A percentile compares a stretch with the other conserved stretches of the same genome.
phyloP scores from a whole-genome alignment of 2,888 invertebrate genomes.

The Nemotelus pantherinus region DNA sequence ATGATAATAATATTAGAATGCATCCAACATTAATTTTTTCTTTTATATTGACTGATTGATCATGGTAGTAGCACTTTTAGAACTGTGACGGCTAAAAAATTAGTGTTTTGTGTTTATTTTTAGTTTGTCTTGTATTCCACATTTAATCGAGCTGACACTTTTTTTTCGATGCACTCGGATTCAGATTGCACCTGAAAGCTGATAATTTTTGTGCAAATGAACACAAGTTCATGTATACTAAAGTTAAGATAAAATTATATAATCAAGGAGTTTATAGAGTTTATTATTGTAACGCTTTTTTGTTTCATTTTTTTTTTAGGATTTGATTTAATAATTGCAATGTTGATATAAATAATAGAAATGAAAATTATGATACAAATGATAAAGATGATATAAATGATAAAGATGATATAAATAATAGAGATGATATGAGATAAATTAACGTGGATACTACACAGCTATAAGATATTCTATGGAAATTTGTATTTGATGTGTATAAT shows the following conservation, averaged over 20 bases:
- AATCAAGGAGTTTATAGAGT: too few relatives aligned
- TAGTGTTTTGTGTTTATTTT: conserved; percentile 1
- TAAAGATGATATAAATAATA: not conserved
- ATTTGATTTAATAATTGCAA: not conserved
- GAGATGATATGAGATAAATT: not conserved
- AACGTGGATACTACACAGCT: not conserved
- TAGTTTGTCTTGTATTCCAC: not conserved
- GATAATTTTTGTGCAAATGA: too few relatives aligned
- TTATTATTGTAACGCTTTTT: not conserved
- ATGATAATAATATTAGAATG: too few relatives aligned
- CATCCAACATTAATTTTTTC: too few relatives aligned
- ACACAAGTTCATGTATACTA: too few relatives aligned
- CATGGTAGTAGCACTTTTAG: not conserved
- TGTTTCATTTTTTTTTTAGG: not conserved
- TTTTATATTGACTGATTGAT: conserved; percentile 6
- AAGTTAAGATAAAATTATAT: too few relatives aligned
- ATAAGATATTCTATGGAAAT: not conserved
- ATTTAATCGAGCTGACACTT: too few relatives aligned
- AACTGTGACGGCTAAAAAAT: not conserved
- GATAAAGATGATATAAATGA: not conserved
- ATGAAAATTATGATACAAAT: not conserved
- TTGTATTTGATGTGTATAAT: conserved; percentile 14
- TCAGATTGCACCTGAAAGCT: too few relatives aligned
- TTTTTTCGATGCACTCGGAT: too few relatives aligned
- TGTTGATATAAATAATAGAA: not conserved